Base-by-base conservation (phyloP, 2,797 vertebrate species). In the Spea hammondii region DNA sequence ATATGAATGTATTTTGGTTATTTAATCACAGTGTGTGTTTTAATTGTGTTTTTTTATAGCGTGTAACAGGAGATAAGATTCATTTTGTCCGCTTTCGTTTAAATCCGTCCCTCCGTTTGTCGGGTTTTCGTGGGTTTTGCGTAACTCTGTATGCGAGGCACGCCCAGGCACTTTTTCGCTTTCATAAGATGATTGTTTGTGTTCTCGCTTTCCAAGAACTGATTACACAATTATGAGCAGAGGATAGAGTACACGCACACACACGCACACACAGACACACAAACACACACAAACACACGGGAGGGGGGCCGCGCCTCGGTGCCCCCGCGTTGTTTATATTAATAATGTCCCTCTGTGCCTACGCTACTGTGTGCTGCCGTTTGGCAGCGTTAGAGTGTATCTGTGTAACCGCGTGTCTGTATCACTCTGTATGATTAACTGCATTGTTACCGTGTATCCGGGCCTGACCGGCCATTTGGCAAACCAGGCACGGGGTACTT, bases 131-230 rank as follows among this genome's bases (percentile, higher is more conserved):
- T n/a, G 32, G 59, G 6, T 62, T 62, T 14, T 62, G 4, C 32
- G 55, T 13, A 7, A 17, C n/a, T 62, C 32, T n/a, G 55, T 62
- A 32, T 62, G 44, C 51, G 32, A 53, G 50, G n/a, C 76, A 72
- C 76, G 14, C 66, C 14, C 55, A 44, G 11, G 13, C 51, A 14
- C 10, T 46, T 49, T 71, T 32, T 57, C 50, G 50, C 13, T 72
- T 54, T 59, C 54, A 76, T 14, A 60, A 77, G 57, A 66, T 3
- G 32, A 59, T 50, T 67, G 4, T 51, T 50, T 62, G 32, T 32
- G 54, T 45, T 53, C n/a, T 68, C 44, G 69, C 79, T 80, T 80
- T 80, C 79, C 53, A 80, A 77, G 74, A 77, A 76, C 76, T 14
- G 53, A 49, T 72, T 72, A 47, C 74, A 53, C 47, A 44, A 67